These are phyloP conservation scores for Melanotaenia duboulayi DNA, from an alignment of 2,113 vertebrate species.

Conservation along the genomic window DNA sequence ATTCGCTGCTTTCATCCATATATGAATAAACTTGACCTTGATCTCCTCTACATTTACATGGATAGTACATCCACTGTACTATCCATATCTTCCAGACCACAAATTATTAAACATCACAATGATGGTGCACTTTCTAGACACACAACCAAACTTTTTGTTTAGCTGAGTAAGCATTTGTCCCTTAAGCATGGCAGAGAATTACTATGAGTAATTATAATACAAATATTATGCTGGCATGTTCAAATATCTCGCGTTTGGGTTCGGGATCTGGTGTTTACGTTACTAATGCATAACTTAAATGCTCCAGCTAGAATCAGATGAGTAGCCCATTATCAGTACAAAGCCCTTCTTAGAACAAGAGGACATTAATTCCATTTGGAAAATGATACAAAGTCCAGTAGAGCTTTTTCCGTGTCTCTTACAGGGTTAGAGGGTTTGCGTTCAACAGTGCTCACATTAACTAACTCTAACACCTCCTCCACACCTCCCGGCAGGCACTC, in stretches of 20 bases:
- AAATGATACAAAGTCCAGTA: slow-evolving; percentile 13
- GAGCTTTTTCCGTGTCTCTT: slow-evolving; percentile 35
- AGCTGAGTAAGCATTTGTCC: not conserved
- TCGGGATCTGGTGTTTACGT: not conserved
- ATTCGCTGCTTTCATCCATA: too few species aligned
- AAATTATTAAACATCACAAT: not conserved
- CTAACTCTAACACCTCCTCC: slow-evolving; percentile 50
- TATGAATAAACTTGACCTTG: not conserved
- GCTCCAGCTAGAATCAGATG: not conserved
- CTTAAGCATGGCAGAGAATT: not conserved
- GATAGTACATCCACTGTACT: too few species aligned
- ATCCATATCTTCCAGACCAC: not conserved
- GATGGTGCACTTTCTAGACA: not conserved
- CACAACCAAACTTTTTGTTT: not conserved
- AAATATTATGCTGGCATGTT: not conserved
- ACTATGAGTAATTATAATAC: not conserved
- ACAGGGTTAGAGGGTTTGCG: slow-evolving; percentile 38
- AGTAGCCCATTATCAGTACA: slow-evolving; percentile 3
- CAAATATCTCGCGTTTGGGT: too few species aligned
- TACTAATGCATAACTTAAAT: not conserved
- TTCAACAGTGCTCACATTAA: slow-evolving; percentile 49
- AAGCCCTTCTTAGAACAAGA: slow-evolving; percentile 16
- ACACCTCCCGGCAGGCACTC: slow-evolving; percentile 40
- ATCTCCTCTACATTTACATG: not conserved
- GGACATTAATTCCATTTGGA: slow-evolving; percentile 13